Base-by-base conservation (phyloP, 2,797 vertebrate genomes). In the Lindbergichthys nudifrons region DNA sequence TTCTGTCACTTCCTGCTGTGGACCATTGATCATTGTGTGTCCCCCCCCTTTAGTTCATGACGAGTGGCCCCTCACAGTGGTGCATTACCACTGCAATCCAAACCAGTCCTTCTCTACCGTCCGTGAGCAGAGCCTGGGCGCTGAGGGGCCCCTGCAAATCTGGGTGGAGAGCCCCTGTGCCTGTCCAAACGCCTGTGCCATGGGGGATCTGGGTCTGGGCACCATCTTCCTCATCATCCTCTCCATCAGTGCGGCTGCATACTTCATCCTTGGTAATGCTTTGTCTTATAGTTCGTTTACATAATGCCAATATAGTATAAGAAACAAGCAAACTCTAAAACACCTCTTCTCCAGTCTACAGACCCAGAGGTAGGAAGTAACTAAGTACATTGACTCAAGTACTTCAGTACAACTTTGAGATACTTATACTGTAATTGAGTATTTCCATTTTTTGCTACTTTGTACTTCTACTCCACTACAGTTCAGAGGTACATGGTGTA, bases 161-260 rank as follows among this genome's bases (percentile, higher is more conserved):
- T 93, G 90, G 81, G 93, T 95, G 73, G 89, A 93, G 45, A 95
- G 92, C 54, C 93, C 92, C 18, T 96, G 94, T 75, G 95, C 90
- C 0, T 96, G 95, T 82, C 92, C 93, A 3, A 94, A 93, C n/a
- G 86, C 89, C 75, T 95, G 94, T 7, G 69, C 82, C 14, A 77
- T 87, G n/a, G 90, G 90, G 42, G 94, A 95, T 15, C 87, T 95
- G 80, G 94, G 94, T 19, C 80, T 92, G 0, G 93, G 93, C 51
- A 93, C 91, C 65, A 93, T 95, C 88, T 93, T 95, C 60, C 91
- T 94, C 80, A 92, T 95, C 84, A 68, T 93, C 79, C 93, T 96
- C 75, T 89, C 84, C 50, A 59, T 94, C 83, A 93, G 92, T 0
- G 86, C 83, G 10, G 84, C 89, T 1, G 88, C 92, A 1, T 95